Base-by-base conservation (phyloP, 2,797 vertebrate genomes). In the Sebastes ruberrimus region DNA sequence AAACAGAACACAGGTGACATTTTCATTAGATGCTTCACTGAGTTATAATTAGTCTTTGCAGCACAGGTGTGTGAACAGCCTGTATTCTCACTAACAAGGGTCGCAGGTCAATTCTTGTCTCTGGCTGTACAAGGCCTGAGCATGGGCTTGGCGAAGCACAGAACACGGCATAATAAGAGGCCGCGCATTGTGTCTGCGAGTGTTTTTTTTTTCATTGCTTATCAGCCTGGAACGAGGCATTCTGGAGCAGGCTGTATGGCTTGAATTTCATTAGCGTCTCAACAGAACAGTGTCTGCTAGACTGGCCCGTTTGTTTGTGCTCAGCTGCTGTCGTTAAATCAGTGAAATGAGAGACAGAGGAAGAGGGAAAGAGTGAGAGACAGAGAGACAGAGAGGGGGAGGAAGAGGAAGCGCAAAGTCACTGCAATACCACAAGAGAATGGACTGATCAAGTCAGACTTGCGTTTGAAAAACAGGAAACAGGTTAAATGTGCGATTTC, bases 201-300 rank as follows among this genome's bases (percentile, higher is more conserved):
- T 35, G 33, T 20, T 38, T 84, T 86, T 88, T 85, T 81, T 71
- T 82, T 62, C 49, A 88, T 70, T 78, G 92, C 90, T 92, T 90
- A 94, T 94, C 90, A 88, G 93, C 86, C 90, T 90, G 93, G 92
- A 94, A 95, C 86, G 75, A 92, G 86, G 78, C 90, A 90, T 93
- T 94, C 86, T 90, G 88, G 86, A 89, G 85, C 84, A 73, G 82
- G 81, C 83, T 85, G 91, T 75, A 87, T 82, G 90, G 89, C 84
- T 93, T 92, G 90, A 95, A 94, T 96, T 92, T 94, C 93, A 95
- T 95, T 95, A 94, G 89, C 67, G 76, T 89, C 88, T 86, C 80
- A 86, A 87, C 91, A 89, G 88, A 92, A 88, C 87, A 87, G 81
- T 86, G 87, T 91, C 87, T 87, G 89, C 88, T 86, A 91, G 89